These are phyloP conservation scores for Eulemur rufifrons DNA, from an alignment of 2,113 vertebrate genomes.

Conservation along the genomic window DNA sequence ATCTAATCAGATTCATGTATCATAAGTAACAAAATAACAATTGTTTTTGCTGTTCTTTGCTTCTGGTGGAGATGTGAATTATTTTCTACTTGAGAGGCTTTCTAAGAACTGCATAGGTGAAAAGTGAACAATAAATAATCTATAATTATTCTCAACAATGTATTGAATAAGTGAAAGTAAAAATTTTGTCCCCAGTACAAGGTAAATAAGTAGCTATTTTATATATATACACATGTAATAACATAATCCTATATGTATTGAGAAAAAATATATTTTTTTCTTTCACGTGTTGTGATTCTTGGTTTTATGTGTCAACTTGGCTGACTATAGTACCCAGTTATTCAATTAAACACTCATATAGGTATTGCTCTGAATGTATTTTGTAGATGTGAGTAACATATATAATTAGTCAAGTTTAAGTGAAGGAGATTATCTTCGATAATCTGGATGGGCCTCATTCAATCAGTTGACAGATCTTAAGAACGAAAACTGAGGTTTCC, in stretches of 20 bases:
- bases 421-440: not conserved
- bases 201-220: not conserved
- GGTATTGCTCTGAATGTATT: not conserved
- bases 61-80: not conserved
- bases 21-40: not conserved
- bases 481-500: not conserved
- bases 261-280: not conserved
- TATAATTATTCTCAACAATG: not conserved
- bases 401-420: not conserved
- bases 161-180: not conserved
- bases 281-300: not conserved
- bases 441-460: not conserved
- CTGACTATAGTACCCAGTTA: not conserved
- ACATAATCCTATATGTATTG: not conserved
- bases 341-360: not conserved
- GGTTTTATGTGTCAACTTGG: not conserved
- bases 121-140: not conserved
- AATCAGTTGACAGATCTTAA: not conserved
- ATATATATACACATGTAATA: no score
- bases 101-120: not conserved
- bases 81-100: not conserved
- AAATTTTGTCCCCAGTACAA: not conserved
- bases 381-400: not conserved
- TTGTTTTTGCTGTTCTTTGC: not conserved
- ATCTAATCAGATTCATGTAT: not conserved